Percentiles rank a stretch among this genome's conserved stretches.
Evolutionary conservation across 1,140 invertebrate genomes (phyloP).

Genomic region (Monomorium pharaonis): DNA sequence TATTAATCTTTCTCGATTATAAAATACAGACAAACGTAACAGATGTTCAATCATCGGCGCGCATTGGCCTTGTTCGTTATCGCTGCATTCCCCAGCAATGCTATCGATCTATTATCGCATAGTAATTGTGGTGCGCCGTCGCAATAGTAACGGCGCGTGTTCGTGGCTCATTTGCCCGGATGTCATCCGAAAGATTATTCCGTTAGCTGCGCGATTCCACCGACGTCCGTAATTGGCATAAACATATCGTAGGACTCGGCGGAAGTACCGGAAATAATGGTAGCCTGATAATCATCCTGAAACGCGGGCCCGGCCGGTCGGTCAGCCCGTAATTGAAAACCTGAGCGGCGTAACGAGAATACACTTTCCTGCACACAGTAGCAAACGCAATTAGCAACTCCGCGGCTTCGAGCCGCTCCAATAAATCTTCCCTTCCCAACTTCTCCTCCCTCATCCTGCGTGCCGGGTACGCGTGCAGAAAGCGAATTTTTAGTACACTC

Average conservation of each 20-base stretch:
- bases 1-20: neutral
- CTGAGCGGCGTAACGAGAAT: conserved; percentile 55
- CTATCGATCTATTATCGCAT: conserved; percentile 38
- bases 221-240: conserved; percentile 46
- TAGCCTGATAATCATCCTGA: conserved; percentile 54
- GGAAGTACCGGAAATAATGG: conserved; percentile 54
- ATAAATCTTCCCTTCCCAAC: conserved; percentile 49
- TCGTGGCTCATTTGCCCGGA: conserved; percentile 41
- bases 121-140: neutral
- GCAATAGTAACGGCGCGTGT: neutral
- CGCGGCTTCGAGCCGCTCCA: conserved; percentile 48
- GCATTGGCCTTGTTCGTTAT: neutral
- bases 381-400: conserved; percentile 58
- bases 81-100: neutral
- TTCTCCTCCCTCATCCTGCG: conserved; percentile 9
- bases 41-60: conserved; percentile 19
- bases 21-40: neutral
- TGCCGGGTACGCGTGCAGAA: conserved; percentile 34
- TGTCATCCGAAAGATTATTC: conserved; percentile 52
- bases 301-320: conserved; percentile 36
- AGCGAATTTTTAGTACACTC: conserved; percentile 58
- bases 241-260: conserved; percentile 46
- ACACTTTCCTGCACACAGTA: conserved; percentile 53
- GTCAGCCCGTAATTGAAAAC: conserved; percentile 48
- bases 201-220: conserved; percentile 34